A percentile compares a stretch with the other conserved stretches of the same genome.
Conservation (phyloP, 2,797 vertebrate species). For the Pelochelys cantorii region DNA sequence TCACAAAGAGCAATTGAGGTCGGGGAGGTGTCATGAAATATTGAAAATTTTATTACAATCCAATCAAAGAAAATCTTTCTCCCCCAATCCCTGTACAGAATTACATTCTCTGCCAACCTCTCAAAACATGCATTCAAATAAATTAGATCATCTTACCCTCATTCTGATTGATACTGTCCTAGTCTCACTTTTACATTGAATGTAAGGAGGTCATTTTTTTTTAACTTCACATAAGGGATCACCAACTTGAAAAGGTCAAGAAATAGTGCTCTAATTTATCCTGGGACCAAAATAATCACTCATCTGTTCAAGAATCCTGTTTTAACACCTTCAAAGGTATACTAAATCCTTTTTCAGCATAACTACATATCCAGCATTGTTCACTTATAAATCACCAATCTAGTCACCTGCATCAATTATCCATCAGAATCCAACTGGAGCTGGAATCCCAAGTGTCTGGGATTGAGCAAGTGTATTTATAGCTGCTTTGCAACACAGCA, state of each 20-base stretch:
- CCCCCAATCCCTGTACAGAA: neutral
- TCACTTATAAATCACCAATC: neutral
- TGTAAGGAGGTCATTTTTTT: neutral
- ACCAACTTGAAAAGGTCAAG: neutral
- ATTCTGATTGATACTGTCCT: neutral
- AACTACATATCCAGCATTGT: neutral
- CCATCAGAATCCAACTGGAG: neutral
- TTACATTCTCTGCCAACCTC: neutral
- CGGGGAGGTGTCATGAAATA: neutral
- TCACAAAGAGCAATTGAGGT: neutral
- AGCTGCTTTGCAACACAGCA: neutral
- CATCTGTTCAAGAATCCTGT: neutral
- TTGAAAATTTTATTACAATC: neutral
- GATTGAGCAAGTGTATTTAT: neutral
- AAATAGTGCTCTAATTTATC: neutral
- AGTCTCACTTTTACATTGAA: neutral
- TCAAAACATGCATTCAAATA: neutral
- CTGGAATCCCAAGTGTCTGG: neutral
- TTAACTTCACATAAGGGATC: neutral
- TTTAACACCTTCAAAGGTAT: neutral
- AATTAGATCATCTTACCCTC: neutral
- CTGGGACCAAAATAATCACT: neutral
- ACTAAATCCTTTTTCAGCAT: neutral
- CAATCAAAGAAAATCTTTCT: too few species aligned
- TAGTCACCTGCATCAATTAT: neutral